Conservation (phyloP, 2,797 vertebrate genomes). For the Cyclura pinguis region DNA sequence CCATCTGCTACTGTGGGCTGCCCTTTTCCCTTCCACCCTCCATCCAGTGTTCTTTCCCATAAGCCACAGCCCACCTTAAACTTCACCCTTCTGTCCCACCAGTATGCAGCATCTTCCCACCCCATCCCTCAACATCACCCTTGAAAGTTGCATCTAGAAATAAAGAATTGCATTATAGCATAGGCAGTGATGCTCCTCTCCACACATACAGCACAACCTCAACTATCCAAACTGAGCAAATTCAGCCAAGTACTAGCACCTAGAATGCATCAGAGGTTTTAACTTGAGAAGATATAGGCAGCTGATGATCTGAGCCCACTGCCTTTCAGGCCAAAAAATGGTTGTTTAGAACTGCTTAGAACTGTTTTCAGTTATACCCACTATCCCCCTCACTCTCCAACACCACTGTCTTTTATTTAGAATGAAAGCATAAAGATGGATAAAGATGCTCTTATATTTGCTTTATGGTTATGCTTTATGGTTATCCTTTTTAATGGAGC, state of each 20-base stretch:
- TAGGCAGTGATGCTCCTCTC: constrained; percentile 31
- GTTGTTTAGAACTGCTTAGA: background rate
- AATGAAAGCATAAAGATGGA: constrained; percentile 24
- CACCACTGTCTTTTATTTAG: background rate
- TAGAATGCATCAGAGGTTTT: background rate
- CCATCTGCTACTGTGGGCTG: constrained; percentile 80
- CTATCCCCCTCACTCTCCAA: background rate
- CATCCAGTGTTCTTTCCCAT: background rate
- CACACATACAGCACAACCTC: constrained; percentile 51
- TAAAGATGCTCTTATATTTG: constrained; percentile 3
- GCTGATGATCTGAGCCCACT: background rate
- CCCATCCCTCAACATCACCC: background rate
- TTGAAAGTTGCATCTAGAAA: constrained; percentile 41
- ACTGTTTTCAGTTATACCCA: background rate
- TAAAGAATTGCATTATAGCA: constrained; percentile 40
- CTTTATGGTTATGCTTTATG: background rate
- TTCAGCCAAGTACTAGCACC: background rate
- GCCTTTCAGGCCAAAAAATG: background rate
- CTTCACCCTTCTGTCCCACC: background rate
- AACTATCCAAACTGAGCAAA: constrained; percentile 44
- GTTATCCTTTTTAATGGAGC: background rate
- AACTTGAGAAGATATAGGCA: background rate
- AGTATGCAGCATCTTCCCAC: background rate
- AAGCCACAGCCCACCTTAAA: constrained; percentile 74
- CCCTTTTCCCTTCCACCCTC: constrained; percentile 64